Percentiles rank a stretch among this genome's conserved stretches.
Evolutionary conservation across 2,113 vertebrate species (phyloP).

Genomic region (Bubo scandiacus): DNA sequence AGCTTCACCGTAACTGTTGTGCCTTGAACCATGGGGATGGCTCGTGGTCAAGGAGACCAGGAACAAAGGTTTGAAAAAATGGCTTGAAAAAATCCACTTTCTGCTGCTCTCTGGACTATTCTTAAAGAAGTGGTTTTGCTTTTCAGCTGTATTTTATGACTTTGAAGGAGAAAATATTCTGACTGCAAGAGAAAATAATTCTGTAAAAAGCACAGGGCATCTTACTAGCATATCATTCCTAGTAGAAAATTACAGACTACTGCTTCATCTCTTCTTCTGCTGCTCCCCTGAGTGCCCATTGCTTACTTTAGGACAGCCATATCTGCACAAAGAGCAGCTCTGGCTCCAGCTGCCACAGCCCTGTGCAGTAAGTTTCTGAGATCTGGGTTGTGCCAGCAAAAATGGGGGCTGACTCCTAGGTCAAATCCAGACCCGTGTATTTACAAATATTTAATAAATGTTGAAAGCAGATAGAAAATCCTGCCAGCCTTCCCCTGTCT

Average conservation of each 20-base stretch:
- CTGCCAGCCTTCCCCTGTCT: background rate
- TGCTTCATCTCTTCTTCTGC: background rate
- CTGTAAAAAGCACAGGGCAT: background rate
- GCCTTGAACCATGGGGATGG: background rate
- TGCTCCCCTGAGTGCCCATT: background rate
- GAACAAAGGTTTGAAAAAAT: background rate
- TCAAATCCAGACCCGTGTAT: background rate
- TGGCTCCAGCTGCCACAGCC: background rate
- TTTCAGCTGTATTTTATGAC: background rate
- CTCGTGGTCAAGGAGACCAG: background rate
- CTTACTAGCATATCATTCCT: background rate
- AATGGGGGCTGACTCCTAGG: background rate
- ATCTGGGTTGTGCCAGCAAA: background rate
- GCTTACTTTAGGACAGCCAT: background rate
- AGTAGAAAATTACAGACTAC: background rate
- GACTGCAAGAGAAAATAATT: background rate
- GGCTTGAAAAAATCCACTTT: background rate
- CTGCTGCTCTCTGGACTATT: background rate
- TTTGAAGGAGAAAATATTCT: background rate
- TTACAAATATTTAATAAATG: background rate
- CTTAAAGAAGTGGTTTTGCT: background rate
- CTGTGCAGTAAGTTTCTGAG: background rate
- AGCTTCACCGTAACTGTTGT: background rate
- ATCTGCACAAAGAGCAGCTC: background rate
- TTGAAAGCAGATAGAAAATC: background rate